Evolutionary conservation across 1,140 invertebrate genomes (phyloP).

Genomic region (Steinernema feltiae): DNA sequence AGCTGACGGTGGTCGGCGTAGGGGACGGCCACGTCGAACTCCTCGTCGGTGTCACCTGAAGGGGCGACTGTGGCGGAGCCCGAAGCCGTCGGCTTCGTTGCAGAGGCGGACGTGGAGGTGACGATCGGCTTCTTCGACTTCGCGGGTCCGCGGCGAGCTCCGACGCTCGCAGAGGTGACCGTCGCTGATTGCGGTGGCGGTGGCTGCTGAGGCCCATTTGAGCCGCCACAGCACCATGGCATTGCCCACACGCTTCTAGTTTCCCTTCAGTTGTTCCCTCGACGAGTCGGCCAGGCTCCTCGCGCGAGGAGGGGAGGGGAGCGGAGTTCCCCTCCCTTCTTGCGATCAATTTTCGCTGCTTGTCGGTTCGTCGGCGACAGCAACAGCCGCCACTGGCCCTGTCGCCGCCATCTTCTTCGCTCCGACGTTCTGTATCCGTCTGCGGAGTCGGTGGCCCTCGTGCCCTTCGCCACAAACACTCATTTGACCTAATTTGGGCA

Average conservation of each 20-base stretch:
- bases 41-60: not conserved
- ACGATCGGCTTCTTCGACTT: not conserved
- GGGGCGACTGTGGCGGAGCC: not conserved
- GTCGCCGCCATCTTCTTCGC: not conserved
- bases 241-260: not conserved
- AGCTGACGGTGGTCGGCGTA: not conserved
- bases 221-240: not conserved
- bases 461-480: too few species aligned
- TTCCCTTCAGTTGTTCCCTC: not conserved
- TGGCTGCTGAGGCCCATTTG: not conserved
- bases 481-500: not conserved
- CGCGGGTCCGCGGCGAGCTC: not conserved
- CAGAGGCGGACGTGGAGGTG: not conserved
- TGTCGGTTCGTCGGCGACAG: not conserved
- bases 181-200: not conserved
- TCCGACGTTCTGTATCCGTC: not conserved
- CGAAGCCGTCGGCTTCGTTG: not conserved
- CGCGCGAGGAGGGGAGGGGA: not conserved
- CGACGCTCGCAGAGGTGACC: not conserved
- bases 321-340: not conserved
- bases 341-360: constrained; percentile 9
- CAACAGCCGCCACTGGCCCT: not conserved
- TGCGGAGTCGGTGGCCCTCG: too few species aligned
- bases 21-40: not conserved
- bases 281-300: not conserved